A percentile compares a stretch with the other conserved stretches of the same genome.
phyloP scores from a whole-genome alignment of 2,888 invertebrate species.

The Phania funesta region DNA sequence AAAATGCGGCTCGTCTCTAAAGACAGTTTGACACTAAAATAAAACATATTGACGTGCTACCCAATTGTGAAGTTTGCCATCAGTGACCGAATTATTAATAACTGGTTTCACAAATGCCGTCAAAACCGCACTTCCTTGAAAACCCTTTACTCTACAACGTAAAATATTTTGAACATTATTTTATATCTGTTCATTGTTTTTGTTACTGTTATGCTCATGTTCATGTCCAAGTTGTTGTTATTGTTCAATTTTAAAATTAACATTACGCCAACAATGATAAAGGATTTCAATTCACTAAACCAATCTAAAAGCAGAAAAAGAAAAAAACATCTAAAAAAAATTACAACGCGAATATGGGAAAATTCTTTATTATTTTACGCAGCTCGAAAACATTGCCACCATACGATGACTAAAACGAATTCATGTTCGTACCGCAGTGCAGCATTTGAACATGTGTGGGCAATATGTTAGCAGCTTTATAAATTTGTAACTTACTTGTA shows the following conservation, averaged over 20 bases:
- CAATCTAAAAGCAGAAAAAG: slow-evolving; percentile 33
- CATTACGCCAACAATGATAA: slow-evolving; percentile 64
- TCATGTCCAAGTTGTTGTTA: slow-evolving; percentile 39
- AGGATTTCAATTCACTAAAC: slow-evolving; percentile 56
- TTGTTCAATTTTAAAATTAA: slow-evolving; percentile 65
- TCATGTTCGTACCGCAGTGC: background rate
- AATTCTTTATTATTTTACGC: slow-evolving; percentile 57
- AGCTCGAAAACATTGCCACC: slow-evolving; percentile 44
- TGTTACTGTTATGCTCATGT: slow-evolving; percentile 9
- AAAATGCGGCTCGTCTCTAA: no score
- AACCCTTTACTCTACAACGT: slow-evolving; percentile 17
- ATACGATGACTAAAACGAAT: slow-evolving; percentile 32
- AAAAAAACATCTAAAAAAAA: slow-evolving; percentile 29
- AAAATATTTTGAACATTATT: slow-evolving; percentile 50
- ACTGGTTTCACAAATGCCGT: no score
- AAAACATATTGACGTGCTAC: no score
- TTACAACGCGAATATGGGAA: slow-evolving; percentile 52
- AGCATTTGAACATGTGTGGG: background rate
- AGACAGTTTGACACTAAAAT: no score
- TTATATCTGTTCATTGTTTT: slow-evolving; percentile 40
- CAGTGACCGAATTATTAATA: no score
- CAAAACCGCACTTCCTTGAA: no score
- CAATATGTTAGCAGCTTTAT: slow-evolving; percentile 2
- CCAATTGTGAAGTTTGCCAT: no score
- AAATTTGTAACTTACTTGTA: background rate